Evolutionary conservation across 2,797 vertebrate genomes (phyloP).

Genomic region (Vultur gryphus): DNA sequence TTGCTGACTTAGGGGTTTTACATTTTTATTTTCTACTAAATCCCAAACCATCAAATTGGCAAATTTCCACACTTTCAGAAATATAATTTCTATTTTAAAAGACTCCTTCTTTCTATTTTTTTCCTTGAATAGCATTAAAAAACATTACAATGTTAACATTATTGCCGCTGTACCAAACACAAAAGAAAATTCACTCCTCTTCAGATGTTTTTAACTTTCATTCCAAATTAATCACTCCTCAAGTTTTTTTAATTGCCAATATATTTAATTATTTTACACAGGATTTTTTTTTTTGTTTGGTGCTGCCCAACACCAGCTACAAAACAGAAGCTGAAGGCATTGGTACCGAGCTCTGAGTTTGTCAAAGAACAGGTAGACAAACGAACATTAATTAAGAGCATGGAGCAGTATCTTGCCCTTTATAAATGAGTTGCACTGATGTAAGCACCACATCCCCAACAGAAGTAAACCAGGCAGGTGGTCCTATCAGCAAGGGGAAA

Average conservation of each 20-base stretch:
- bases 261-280: neutral
- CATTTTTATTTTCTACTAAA: neutral
- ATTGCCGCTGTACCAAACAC: neutral
- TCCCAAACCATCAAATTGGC: neutral
- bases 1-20: neutral
- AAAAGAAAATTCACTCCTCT: neutral
- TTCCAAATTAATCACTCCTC: neutral
- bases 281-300: neutral
- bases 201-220: neutral
- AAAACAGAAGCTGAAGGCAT: neutral
- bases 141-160: neutral
- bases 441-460: neutral
- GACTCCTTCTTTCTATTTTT: neutral
- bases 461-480: neutral
- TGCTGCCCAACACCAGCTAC: neutral
- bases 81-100: neutral
- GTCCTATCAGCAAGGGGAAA: neutral
- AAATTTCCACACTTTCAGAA: neutral
- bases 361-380: neutral
- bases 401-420: fast-evolving
- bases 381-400: fast-evolving
- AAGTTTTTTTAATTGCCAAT: neutral
- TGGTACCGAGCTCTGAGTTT: neutral
- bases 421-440: neutral
- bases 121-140: neutral